Conservation (phyloP, 2,113 vertebrate species). For the Athene cunicularia region DNA sequence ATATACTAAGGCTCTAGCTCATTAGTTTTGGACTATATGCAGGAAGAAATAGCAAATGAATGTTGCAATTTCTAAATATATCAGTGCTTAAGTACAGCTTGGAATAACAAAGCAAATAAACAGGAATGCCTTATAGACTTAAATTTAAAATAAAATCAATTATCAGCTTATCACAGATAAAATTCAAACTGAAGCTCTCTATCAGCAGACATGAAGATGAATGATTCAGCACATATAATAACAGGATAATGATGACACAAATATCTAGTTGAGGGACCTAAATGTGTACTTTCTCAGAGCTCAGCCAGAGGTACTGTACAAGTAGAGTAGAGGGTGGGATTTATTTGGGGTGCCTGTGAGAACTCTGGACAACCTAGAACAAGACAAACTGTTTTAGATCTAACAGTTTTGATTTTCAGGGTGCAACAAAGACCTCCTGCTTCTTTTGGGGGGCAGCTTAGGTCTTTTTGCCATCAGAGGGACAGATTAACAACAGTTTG, state of each 20-base stretch:
- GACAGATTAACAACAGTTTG: neutral
- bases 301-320: neutral
- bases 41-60: neutral
- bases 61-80: neutral
- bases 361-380: neutral
- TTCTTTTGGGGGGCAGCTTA: neutral
- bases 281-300: neutral
- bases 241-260: neutral
- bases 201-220: neutral
- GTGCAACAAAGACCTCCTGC: neutral
- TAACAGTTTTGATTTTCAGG: neutral
- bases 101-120: neutral
- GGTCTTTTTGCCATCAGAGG: neutral
- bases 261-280: neutral
- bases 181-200: neutral
- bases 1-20: neutral
- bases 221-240: neutral
- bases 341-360: neutral
- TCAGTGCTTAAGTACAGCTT: neutral
- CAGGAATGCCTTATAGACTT: neutral
- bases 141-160: neutral
- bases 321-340: neutral
- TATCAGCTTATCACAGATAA: neutral
- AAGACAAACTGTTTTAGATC: neutral
- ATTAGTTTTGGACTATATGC: neutral